phyloP scores from a whole-genome alignment of 2,797 vertebrate species.

The Cyprinella venusta region DNA sequence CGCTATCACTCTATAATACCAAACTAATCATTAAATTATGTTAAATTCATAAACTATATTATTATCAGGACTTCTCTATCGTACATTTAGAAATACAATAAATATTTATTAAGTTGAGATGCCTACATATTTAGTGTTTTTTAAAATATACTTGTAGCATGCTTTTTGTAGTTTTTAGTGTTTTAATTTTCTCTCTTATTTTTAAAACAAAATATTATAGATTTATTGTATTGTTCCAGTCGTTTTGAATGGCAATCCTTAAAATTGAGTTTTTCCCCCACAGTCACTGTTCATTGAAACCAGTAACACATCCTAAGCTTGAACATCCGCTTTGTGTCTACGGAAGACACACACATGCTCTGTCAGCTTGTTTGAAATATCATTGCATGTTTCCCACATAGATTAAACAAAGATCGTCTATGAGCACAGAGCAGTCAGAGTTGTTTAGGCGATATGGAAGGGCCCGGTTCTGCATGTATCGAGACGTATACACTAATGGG shows the following conservation, averaged over 20 bases:
- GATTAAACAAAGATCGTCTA: slow-evolving; percentile 13
- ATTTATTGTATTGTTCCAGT: neutral
- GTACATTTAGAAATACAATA: neutral
- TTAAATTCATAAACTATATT: neutral
- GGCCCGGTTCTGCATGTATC: slow-evolving; percentile 1
- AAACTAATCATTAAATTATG: neutral
- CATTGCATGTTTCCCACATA: slow-evolving; percentile 12
- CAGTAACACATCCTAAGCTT: neutral
- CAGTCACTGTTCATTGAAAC: slow-evolving; percentile 1
- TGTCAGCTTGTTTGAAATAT: slow-evolving; percentile 25
- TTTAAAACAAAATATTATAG: neutral
- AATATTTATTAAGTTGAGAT: neutral
- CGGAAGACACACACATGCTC: slow-evolving; percentile 15
- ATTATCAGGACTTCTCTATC: neutral
- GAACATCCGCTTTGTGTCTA: slow-evolving; percentile 21
- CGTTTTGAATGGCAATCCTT: neutral
- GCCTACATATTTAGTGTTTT: neutral
- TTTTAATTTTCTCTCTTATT: neutral
- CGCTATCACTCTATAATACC: neutral
- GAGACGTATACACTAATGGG: slow-evolving; percentile 13
- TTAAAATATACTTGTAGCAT: too few species aligned
- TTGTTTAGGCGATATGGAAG: slow-evolving; percentile 23
- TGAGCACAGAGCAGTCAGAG: neutral
- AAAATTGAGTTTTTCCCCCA: neutral
- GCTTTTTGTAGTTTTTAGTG: neutral